phyloP scores from a whole-genome alignment of 2,113 vertebrate genomes.

The Furnarius figulus region DNA sequence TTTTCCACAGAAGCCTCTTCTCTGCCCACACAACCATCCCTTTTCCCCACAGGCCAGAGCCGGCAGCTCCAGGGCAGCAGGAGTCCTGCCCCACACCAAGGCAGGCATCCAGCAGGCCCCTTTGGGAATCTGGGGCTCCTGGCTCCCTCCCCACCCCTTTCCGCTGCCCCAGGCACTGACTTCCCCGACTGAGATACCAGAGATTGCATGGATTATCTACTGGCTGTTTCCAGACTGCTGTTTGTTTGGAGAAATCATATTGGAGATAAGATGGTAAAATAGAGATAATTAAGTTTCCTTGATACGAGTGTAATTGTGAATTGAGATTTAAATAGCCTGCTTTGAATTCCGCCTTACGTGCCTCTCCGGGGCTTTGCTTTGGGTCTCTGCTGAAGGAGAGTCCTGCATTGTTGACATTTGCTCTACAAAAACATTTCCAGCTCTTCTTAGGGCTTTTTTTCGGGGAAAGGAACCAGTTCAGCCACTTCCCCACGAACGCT shows the following conservation, averaged over 20 bases:
- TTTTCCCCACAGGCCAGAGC: background rate
- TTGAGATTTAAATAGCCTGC: slow-evolving; percentile 46
- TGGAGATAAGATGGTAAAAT: slow-evolving; percentile 58
- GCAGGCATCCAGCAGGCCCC: background rate
- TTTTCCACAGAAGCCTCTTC: too few relatives aligned
- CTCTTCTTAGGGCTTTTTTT: slow-evolving; percentile 51
- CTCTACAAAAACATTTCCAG: slow-evolving; percentile 55
- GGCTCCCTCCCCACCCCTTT: background rate
- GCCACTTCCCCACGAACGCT: slow-evolving; percentile 36
- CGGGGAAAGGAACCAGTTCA: slow-evolving; percentile 51
- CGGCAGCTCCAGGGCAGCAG: background rate
- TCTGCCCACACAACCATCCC: background rate
- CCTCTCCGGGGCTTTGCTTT: background rate
- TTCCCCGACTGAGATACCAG: background rate
- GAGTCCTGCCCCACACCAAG: background rate
- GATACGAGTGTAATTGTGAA: slow-evolving; percentile 16
- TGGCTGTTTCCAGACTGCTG: slow-evolving; percentile 38
- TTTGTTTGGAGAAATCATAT: slow-evolving; percentile 57
- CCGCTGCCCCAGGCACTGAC: background rate
- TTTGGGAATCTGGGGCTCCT: background rate
- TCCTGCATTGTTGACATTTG: slow-evolving; percentile 56
- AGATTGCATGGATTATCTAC: slow-evolving; percentile 22
- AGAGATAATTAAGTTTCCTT: slow-evolving; percentile 50
- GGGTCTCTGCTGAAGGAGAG: slow-evolving; percentile 27
- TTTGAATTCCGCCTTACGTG: background rate